phyloP scores from a whole-genome alignment of 2,113 vertebrate species.

The Mormoops blainvillei region DNA sequence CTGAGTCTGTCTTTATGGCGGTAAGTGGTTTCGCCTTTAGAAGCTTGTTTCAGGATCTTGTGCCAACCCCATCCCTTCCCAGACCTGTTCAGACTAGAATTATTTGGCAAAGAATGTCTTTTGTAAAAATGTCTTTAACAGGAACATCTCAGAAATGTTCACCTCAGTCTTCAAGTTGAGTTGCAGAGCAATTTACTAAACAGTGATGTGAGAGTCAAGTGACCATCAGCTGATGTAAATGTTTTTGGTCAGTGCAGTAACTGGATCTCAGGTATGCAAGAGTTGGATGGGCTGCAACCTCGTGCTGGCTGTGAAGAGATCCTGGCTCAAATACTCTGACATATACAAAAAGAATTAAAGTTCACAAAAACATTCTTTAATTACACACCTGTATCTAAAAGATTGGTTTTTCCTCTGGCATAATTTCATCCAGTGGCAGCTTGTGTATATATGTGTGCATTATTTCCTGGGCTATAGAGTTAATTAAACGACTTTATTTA shows the following conservation, averaged over 20 bases:
- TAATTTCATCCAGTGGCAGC: conserved; percentile 4
- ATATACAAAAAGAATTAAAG: conserved; percentile 71
- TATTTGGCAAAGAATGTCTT: conserved; percentile 73
- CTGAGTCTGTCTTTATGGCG: conserved; percentile 71
- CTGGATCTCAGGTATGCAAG: conserved; percentile 88
- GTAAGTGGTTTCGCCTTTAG: conserved; percentile 73
- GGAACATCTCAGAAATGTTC: conserved; percentile 72
- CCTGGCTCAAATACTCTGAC: conserved; percentile 50
- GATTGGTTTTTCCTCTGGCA: conserved; percentile 66
- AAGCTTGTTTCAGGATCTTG: conserved; percentile 73
- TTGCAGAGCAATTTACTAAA: conserved; percentile 83
- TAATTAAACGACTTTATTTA: neutral
- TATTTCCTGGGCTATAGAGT: conserved; percentile 5
- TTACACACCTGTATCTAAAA: conserved; percentile 76
- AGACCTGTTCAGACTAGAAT: conserved; percentile 80
- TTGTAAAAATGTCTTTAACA: conserved; percentile 67
- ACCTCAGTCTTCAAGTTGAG: conserved; percentile 71
- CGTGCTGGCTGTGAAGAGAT: conserved; percentile 61
- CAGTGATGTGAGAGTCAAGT: conserved; percentile 88
- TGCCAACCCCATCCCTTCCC: conserved; percentile 74
- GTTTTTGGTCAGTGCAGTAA: conserved; percentile 88
- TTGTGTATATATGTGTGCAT: neutral
- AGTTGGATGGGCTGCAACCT: conserved; percentile 74
- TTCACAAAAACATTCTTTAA: conserved; percentile 74
- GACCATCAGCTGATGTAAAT: conserved; percentile 90